A percentile compares a stretch with the other conserved stretches of the same genome.
phyloP scores from a whole-genome alignment of 2,797 vertebrate species.

The Ispidina lecontei region DNA sequence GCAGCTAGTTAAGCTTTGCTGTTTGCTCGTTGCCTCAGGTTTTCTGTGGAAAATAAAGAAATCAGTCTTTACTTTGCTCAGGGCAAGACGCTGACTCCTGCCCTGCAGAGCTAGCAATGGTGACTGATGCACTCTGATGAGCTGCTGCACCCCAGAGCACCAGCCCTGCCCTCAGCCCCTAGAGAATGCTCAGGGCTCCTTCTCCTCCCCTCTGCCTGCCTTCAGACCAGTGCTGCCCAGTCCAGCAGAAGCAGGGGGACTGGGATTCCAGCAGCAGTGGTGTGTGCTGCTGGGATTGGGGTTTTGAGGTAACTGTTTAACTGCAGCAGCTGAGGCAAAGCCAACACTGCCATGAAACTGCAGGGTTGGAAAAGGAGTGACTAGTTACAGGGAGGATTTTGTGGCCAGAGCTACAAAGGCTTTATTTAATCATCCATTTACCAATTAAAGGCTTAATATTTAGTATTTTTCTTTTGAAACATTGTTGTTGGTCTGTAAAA shows the following conservation, averaged over 20 bases:
- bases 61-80: slow-evolving; percentile 3
- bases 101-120: neutral
- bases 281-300: neutral
- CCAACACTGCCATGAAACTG: neutral
- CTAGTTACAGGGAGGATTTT: neutral
- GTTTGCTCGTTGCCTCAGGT: neutral
- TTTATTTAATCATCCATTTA: neutral
- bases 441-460: neutral
- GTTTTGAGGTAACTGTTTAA: neutral
- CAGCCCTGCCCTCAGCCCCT: neutral
- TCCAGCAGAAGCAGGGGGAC: neutral
- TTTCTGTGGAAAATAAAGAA: neutral
- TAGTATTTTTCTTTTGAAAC: neutral
- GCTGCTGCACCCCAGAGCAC: slow-evolving; percentile 2
- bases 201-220: neutral
- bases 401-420: neutral
- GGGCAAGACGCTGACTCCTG: neutral
- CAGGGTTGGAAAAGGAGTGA: neutral
- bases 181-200: neutral
- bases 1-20: neutral
- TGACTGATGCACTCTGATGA: neutral
- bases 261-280: neutral
- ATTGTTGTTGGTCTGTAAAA: neutral
- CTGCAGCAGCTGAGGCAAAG: neutral
- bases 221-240: neutral